Base-by-base conservation (phyloP, 2,888 invertebrate species). In the Pseudeuparius sepicola region DNA sequence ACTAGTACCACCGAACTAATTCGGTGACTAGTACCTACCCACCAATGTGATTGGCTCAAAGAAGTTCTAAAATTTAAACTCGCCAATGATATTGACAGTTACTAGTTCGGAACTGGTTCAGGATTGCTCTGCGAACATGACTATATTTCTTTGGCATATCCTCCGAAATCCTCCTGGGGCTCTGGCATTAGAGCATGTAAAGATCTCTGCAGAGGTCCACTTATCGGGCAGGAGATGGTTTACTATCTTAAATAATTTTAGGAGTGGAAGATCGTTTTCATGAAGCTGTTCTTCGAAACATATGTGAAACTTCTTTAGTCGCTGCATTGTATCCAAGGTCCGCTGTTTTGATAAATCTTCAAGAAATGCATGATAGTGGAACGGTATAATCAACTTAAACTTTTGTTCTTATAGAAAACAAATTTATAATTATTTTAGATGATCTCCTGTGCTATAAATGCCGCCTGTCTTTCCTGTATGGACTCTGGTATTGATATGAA, bases 401-500 rank as follows among this genome's bases (percentile, higher is more conserved):
- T 17, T 24, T 20, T 25, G 11, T 9, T 25, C 20, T 29, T 24
- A 27, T 24, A 10, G 15, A 29, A 9, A 16, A 29, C 9, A 5
- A 9, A 29, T 9, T 10, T 29, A 9, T 11, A 6, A 6, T 31
- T 50, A 14, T 60, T 65, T 41, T 60, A 81, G 86, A 57, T 88
- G 2, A 63, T 90, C 33, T 77, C 88, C 0, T 82, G 85, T 58
- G 73, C 79, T 9, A 66, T 93, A 17, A 94, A 93, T 66, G 79
- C 85, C 14, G 69, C 76, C 0, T 89, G 87, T 57, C 63, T 90
- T 37, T 86, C 90, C 0, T 65, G 90, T 16, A 65, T 93, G 1
- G 81, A 87, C 63, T 75, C 87, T 0, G 84, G 87, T 14, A 64
- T 92, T n/a, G 72, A 82, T 9, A 79, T 93, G 80, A 78, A 78